Base-by-base conservation (phyloP, 1,140 invertebrate species). In the Zaprionus inermis region DNA sequence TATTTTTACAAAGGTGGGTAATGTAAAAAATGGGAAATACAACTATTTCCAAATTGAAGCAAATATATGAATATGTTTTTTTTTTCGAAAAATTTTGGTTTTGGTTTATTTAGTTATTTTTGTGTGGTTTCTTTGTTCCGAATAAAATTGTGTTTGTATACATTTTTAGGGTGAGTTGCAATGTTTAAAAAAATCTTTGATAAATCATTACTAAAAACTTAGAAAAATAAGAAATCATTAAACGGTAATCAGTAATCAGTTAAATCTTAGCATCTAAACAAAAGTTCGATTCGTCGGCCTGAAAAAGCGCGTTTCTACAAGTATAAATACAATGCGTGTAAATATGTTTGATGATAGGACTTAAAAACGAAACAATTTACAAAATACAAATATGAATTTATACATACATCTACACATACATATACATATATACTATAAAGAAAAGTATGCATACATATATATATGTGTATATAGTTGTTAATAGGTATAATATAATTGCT, bases 361-460 rank as follows among this genome's bases (percentile, higher is more conserved):
- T 85, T 86, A 85, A 86, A 85, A 85, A 46, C 71, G 57, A 71
- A 81, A 78, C 61, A 84, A 83, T 84, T 86, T 84, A 84, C 81
- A 84, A 86, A 84, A 78, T 85, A 84, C 60, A 84, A 75, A 56
- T 63, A 69, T 73, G 38, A 73, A 73, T 73, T 58, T 64, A 58
- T 46, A 51, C 57, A 68, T 68, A 59, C 41, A 64, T 58, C 63
- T 69, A 68, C 74, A 71, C 74, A 79, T 79, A 49, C 54, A 54
- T 36, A 54, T 3, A 36, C 34, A 56, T 41, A 63, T 55, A 61
- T 71, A 66, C 65, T 36, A 64, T 70, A 65, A 54, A 58, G 38
- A 38, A 16, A 60, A 44, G 36, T 57, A 51, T 73, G 38, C 51
- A 65, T 58, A 38, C 38, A 36, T 68, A 28, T 59, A 28, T 34